phyloP scores from a whole-genome alignment of 2,797 vertebrate genomes.

The Onychomys arenicola region DNA sequence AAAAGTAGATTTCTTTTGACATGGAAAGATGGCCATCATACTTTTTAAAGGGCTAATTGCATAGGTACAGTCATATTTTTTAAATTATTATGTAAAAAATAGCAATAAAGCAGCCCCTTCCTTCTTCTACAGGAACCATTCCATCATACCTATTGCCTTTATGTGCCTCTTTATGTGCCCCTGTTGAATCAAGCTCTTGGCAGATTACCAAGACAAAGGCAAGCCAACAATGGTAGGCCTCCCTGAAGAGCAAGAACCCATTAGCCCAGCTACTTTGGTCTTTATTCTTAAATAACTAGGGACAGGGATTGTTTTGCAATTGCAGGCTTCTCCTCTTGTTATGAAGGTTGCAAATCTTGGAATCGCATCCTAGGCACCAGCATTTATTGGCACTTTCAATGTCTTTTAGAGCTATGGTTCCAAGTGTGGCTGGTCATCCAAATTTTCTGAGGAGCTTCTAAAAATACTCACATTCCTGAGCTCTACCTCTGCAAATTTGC shows the following conservation, averaged over 20 bases:
- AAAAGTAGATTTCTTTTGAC: constrained; percentile 18
- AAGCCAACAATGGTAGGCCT: background rate
- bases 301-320: background rate
- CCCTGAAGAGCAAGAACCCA: background rate
- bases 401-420: background rate
- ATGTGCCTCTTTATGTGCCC: background rate
- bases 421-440: background rate
- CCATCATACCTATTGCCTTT: background rate
- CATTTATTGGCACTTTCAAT: background rate
- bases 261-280: background rate
- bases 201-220: background rate
- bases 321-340: background rate
- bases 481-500: background rate
- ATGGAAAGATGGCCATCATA: background rate
- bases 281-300: background rate
- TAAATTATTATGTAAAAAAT: background rate
- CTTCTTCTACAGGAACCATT: background rate
- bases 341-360: background rate
- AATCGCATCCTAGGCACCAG: background rate
- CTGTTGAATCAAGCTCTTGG: background rate
- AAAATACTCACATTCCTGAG: constrained; percentile 2
- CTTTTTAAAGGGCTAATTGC: background rate
- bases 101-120: background rate
- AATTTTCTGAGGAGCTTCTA: background rate
- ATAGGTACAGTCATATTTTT: background rate